Conservation (phyloP, 2,113 vertebrate genomes). For the Myanophis thanlyinensis region DNA sequence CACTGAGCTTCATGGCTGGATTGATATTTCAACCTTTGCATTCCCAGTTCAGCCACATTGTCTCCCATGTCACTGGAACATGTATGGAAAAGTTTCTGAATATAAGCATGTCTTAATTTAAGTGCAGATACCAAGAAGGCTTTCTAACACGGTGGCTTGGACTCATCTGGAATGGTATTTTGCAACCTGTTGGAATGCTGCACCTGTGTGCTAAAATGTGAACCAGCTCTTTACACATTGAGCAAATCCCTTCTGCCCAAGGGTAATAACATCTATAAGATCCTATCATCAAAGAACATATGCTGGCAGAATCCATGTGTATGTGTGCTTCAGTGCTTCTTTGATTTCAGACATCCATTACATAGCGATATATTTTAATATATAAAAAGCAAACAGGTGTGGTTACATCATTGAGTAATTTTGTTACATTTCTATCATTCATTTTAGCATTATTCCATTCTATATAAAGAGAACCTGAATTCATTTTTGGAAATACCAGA, state of each 20-base stretch:
- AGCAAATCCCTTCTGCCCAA: not conserved
- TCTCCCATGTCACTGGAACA: not conserved
- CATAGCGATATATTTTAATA: not conserved
- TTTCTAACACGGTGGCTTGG: not conserved
- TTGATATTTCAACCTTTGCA: not conserved
- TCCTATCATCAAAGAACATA: not conserved
- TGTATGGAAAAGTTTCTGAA: not conserved
- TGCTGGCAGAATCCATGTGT: not conserved
- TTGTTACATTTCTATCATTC: slow-evolving; percentile 21
- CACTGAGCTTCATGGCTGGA: not conserved
- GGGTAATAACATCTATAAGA: not conserved
- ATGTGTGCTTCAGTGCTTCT: not conserved
- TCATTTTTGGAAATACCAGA: not conserved
- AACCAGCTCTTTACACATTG: not conserved
- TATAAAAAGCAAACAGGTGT: not conserved
- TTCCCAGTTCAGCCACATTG: not conserved
- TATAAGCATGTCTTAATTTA: not conserved
- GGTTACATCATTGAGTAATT: not conserved
- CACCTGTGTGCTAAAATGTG: slow-evolving; percentile 32
- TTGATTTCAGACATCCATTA: not conserved
- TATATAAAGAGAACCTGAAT: not conserved
- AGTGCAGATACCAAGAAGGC: not conserved
- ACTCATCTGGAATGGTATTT: slow-evolving; percentile 25
- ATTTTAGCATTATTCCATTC: slow-evolving; percentile 28
- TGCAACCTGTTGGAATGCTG: slow-evolving; percentile 14